These are phyloP conservation scores for Plestiodon gilberti DNA, from an alignment of 2,113 vertebrate species.

Conservation along the genomic window DNA sequence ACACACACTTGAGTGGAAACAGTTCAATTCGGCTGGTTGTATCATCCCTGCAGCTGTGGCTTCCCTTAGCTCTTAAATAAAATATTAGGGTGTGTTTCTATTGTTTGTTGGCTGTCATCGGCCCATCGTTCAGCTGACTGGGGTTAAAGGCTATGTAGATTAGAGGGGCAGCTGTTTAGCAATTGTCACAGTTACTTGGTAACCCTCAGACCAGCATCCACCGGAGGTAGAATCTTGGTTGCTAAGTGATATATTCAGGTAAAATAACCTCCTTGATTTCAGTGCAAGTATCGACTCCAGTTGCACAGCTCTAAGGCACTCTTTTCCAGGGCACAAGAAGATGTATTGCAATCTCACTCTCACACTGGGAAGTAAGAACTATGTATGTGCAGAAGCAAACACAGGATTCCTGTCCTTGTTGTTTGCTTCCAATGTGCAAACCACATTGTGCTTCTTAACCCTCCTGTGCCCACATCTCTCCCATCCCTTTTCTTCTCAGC, in stretches of 20 bases:
- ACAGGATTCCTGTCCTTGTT: background rate
- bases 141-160: conserved; percentile 75
- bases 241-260: conserved; percentile 78
- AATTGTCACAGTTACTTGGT: conserved; percentile 76
- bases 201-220: conserved; percentile 64
- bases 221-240: conserved; percentile 68
- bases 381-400: background rate
- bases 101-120: conserved; percentile 70
- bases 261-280: conserved; percentile 67
- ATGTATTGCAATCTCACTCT: conserved; percentile 13
- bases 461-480: background rate
- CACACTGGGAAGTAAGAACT: background rate
- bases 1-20: conserved; percentile 44
- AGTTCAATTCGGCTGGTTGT: conserved; percentile 55
- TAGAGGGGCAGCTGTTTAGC: conserved; percentile 73
- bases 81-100: conserved; percentile 72
- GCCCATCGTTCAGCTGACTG: conserved; percentile 65
- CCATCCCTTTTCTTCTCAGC: background rate
- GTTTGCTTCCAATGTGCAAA: background rate
- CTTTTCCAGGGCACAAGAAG: background rate
- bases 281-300: conserved; percentile 43
- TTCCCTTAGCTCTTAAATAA: conserved; percentile 74
- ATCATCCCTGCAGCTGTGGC: conserved; percentile 65
- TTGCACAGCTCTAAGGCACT: conserved; percentile 22
- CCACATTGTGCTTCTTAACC: background rate